These are phyloP conservation scores for Microtus ochrogaster DNA, from an alignment of 2,113 vertebrate species.

Conservation along the genomic window DNA sequence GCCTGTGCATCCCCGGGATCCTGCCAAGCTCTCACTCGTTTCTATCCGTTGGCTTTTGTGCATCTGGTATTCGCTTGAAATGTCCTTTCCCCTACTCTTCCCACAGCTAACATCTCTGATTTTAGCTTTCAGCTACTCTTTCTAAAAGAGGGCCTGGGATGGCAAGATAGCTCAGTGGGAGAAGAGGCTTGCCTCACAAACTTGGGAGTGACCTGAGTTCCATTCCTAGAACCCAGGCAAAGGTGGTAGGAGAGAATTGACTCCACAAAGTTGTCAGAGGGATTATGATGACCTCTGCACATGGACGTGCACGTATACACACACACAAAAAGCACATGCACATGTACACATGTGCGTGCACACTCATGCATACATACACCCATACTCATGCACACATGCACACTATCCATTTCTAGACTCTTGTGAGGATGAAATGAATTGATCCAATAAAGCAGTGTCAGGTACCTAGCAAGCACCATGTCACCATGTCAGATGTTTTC, in stretches of 20 bases:
- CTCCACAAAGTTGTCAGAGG: background rate
- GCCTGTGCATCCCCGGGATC: background rate
- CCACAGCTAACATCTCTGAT: background rate
- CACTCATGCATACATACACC: background rate
- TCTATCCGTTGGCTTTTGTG: background rate
- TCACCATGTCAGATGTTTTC: background rate
- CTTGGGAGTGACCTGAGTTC: background rate
- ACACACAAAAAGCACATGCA: background rate
- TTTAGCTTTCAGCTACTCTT: background rate
- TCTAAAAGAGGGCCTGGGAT: no score
- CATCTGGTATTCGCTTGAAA: background rate
- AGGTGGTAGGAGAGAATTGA: background rate
- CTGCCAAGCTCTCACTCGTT: background rate
- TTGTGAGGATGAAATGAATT: background rate
- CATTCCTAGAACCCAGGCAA: background rate
- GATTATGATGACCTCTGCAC: background rate
- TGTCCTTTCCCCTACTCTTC: background rate
- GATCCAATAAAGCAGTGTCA: background rate
- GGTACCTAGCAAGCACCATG: background rate
- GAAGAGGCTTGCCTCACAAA: background rate
- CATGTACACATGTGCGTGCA: no score
- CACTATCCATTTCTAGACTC: background rate
- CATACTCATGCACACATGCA: background rate
- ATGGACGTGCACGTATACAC: background rate
- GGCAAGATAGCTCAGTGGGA: background rate